Conservation (phyloP, 2,797 vertebrate genomes). For the Cichlasoma orientale region DNA sequence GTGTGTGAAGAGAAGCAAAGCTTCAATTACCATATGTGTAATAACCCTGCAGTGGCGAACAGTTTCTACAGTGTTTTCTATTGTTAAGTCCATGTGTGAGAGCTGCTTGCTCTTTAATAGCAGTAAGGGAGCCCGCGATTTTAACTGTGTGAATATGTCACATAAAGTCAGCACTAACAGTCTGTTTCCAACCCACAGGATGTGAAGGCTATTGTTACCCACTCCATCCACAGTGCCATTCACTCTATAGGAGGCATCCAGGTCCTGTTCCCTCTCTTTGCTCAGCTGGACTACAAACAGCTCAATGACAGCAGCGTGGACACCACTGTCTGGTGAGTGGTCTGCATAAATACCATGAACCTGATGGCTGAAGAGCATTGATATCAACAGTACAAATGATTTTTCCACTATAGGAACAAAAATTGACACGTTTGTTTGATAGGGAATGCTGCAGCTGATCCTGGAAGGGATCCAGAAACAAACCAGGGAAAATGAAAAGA, state of each 20-base stretch:
- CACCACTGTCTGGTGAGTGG: slow-evolving; percentile 93
- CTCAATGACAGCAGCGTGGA: slow-evolving; percentile 94
- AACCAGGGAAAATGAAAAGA: neutral
- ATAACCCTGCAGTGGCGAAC: neutral
- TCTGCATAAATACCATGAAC: neutral
- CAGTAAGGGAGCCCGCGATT: neutral
- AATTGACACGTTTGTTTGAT: neutral
- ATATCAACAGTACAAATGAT: neutral
- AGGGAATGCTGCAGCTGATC: neutral
- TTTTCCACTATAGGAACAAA: neutral
- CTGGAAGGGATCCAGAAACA: neutral
- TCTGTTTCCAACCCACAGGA: slow-evolving; percentile 78
- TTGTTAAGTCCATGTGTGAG: neutral
- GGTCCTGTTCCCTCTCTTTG: slow-evolving; percentile 96
- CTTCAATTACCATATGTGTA: neutral
- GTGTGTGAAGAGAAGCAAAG: neutral
- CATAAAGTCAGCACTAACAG: slow-evolving; percentile 11
- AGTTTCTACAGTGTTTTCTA: neutral
- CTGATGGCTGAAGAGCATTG: neutral
- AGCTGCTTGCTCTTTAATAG: slow-evolving; percentile 1
- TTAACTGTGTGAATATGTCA: neutral
- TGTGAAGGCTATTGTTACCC: slow-evolving; percentile 97
- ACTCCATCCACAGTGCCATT: slow-evolving; percentile 98
- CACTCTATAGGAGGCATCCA: slow-evolving; percentile 97
- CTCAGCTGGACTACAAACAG: slow-evolving; percentile 94